phyloP scores from a whole-genome alignment of 2,888 invertebrate species.

The Drosophila leonis region DNA sequence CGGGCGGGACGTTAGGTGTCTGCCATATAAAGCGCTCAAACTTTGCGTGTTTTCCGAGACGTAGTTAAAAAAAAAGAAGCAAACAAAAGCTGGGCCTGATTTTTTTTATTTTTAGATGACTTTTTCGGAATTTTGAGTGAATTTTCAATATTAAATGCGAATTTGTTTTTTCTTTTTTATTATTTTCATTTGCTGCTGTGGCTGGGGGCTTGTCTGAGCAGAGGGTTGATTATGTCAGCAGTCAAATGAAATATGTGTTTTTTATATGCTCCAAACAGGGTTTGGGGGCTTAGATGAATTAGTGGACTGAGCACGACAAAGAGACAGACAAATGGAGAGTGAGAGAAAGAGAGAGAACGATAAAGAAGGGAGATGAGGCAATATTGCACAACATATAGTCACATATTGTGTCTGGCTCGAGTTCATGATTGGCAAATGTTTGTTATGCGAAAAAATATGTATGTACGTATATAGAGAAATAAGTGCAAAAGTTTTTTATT shows the following conservation, averaged over 20 bases:
- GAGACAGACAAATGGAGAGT: background rate
- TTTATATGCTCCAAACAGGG: constrained; percentile 38
- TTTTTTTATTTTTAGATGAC: constrained; percentile 2
- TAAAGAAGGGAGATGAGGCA: constrained; percentile 5
- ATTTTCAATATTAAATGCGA: constrained; percentile 32
- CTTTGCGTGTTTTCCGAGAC: constrained; percentile 22
- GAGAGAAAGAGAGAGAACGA: background rate
- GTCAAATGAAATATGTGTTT: constrained; percentile 52
- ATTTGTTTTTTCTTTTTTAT: constrained; percentile 2
- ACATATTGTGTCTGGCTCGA: constrained; percentile 48
- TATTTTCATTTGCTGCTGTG: background rate
- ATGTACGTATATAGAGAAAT: constrained; percentile 25
- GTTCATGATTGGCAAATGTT: constrained; percentile 54
- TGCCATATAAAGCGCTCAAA: constrained; percentile 19
- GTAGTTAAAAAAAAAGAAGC: constrained; percentile 5
- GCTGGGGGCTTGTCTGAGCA: constrained; percentile 21
- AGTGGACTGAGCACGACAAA: constrained; percentile 15
- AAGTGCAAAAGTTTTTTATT: constrained; percentile 58
- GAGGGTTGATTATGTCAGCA: constrained; percentile 63
- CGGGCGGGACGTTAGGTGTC: background rate
- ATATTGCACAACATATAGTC: constrained; percentile 39
- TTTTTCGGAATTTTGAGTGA: constrained; percentile 27
- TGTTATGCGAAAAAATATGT: constrained; percentile 18
- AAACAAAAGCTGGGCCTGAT: background rate
- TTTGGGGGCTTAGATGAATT: constrained; percentile 34